These are phyloP conservation scores for Saturnia pavonia DNA, from an alignment of 2,888 invertebrate species.

Conservation along the genomic window DNA sequence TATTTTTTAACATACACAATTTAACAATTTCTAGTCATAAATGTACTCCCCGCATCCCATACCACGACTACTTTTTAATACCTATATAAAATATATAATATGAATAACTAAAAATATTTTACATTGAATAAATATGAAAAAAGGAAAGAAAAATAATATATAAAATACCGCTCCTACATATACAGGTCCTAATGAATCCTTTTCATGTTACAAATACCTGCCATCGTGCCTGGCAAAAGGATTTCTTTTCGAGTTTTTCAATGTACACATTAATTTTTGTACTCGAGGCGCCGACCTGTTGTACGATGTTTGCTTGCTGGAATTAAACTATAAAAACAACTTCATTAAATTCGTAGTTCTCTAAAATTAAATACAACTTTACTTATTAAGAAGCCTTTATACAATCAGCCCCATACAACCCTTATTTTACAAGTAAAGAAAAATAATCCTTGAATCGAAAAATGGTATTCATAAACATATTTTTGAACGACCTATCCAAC, in stretches of 20 bases:
- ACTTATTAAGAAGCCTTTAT: not conserved
- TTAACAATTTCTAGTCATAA: too few species aligned
- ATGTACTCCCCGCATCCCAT: not conserved
- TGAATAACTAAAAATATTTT: not conserved
- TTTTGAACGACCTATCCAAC: too few species aligned
- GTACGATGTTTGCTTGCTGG: conserved; percentile 28
- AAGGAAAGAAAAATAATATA: conserved; percentile 22
- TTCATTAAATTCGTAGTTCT: not conserved
- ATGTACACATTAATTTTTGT: conserved; percentile 15
- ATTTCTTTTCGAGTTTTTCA: conserved; percentile 39
- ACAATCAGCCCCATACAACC: too few species aligned
- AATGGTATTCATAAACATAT: too few species aligned
- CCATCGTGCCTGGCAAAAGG: conserved; percentile 57
- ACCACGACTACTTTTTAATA: not conserved
- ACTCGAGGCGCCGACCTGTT: conserved; percentile 23
- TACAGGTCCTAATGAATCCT: conserved; percentile 70
- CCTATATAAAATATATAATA: not conserved
- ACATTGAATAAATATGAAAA: not conserved
- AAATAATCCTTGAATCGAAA: too few species aligned
- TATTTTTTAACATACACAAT: too few species aligned
- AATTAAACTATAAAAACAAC: not conserved
- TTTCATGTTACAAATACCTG: conserved; percentile 70
- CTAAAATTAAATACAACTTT: not conserved
- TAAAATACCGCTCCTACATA: conserved; percentile 67
- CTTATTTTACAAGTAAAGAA: too few species aligned